phyloP scores from a whole-genome alignment of 2,113 vertebrate genomes.

The Phocoena phocoena region DNA sequence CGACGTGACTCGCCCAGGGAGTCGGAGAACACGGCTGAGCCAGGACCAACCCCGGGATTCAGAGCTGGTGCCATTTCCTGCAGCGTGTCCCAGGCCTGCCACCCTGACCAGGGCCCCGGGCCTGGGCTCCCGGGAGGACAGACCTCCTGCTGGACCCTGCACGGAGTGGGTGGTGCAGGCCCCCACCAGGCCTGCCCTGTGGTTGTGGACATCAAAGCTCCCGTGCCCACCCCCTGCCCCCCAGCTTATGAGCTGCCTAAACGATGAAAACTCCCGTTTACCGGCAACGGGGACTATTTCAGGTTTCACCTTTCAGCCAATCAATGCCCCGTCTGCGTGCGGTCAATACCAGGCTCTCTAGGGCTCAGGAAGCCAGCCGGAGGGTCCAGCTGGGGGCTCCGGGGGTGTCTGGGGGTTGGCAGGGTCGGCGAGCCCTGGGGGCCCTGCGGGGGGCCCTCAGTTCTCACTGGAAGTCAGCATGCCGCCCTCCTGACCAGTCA shows the following conservation, averaged over 20 bases:
- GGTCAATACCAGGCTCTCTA: background rate
- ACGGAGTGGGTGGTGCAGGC: background rate
- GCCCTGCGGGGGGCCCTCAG: rapidly evolving
- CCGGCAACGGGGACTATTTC: background rate
- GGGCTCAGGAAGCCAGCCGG: background rate
- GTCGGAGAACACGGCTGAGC: background rate
- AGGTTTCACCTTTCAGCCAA: slow-evolving; percentile 5
- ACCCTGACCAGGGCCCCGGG: rapidly evolving
- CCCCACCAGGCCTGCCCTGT: background rate
- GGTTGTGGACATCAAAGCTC: background rate
- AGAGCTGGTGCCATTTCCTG: rapidly evolving
- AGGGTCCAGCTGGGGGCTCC: background rate
- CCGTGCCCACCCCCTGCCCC: rapidly evolving
- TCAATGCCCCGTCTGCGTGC: background rate
- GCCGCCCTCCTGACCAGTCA: rapidly evolving
- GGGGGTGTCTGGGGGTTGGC: background rate
- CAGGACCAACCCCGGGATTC: rapidly evolving
- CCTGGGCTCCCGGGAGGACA: background rate
- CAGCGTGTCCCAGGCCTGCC: rapidly evolving
- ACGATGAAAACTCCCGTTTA: slow-evolving; percentile 39
- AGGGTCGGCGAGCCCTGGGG: too few relatives aligned
- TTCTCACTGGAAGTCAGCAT: rapidly evolving
- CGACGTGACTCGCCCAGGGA: background rate
- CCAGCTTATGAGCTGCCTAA: background rate
- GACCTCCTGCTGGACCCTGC: background rate